Percentiles rank a stretch among this genome's conserved stretches.
phyloP scores from a whole-genome alignment of 2,797 vertebrate species.

The Amblyopsis hoosieri region DNA sequence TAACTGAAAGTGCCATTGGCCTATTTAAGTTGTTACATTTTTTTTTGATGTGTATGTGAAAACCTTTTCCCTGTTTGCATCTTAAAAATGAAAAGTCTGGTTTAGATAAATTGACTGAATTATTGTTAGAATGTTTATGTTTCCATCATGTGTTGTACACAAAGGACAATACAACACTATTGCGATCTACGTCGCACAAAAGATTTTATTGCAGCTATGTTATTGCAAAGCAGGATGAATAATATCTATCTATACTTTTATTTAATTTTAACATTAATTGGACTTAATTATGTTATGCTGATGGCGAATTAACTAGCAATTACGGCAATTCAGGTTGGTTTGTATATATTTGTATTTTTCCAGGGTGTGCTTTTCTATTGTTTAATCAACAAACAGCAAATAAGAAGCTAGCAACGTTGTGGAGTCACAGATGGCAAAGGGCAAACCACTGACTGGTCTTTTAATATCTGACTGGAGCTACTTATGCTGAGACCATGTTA shows the following conservation, averaged over 20 bases:
- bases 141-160: background rate
- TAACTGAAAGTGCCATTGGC: slow-evolving; percentile 5
- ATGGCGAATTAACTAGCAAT: background rate
- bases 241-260: background rate
- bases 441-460: too few relatives aligned
- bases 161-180: background rate
- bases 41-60: slow-evolving; percentile 5
- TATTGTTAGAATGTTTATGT: slow-evolving; percentile 1
- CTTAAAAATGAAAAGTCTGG: background rate
- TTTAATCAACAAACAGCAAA: slow-evolving; percentile 2
- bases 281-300: background rate
- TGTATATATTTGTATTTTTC: background rate
- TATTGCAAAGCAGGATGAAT: background rate
- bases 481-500: too few relatives aligned
- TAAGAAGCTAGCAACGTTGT: background rate
- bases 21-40: background rate
- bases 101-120: slow-evolving; percentile 2
- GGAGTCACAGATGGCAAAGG: background rate
- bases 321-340: background rate
- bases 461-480: too few relatives aligned
- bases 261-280: background rate
- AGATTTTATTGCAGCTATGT: slow-evolving; percentile 4
- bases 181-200: background rate
- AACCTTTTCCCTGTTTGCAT: background rate
- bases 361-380: background rate